Evolutionary conservation across 92 coral and sea anemone genomes (phyloP).

Genomic region (Plumapathes pennacea): DNA sequence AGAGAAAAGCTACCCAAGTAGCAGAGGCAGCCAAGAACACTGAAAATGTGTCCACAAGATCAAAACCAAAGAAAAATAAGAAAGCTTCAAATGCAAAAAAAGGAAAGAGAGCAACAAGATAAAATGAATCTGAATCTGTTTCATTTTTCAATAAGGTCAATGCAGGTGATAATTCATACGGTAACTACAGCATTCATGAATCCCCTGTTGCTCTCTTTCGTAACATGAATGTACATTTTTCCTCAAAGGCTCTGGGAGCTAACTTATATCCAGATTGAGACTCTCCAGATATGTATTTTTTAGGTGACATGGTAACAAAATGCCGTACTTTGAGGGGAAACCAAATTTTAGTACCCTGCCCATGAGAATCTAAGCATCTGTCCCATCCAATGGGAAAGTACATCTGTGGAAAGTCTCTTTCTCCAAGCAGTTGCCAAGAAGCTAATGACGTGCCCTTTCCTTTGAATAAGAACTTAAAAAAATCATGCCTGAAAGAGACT

Average conservation of each 20-base stretch:
- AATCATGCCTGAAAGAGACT: slow-evolving; percentile 18
- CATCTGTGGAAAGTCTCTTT: slow-evolving; percentile 1
- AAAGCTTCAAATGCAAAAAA: not conserved
- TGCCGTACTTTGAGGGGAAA: too few relatives aligned
- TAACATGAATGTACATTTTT: not conserved
- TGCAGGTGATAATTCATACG: not conserved
- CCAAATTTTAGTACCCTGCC: too few relatives aligned
- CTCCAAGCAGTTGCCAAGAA: slow-evolving; percentile 9
- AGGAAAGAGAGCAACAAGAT: not conserved
- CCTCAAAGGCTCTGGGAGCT: slow-evolving; percentile 5
- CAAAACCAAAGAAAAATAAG: not conserved
- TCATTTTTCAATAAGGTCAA: not conserved
- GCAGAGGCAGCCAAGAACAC: not conserved
- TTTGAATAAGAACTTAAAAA: slow-evolving; percentile 11
- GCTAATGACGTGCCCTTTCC: slow-evolving; percentile 9
- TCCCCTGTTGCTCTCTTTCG: slow-evolving; percentile 11
- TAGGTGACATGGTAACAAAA: too few relatives aligned
- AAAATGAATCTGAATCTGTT: not conserved
- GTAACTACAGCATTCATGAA: not conserved
- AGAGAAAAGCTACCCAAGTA: slow-evolving; percentile 2
- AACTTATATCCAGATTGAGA: too few relatives aligned
- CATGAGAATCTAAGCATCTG: too few relatives aligned
- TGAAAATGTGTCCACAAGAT: not conserved
- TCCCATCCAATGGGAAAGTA: slow-evolving; percentile 18
- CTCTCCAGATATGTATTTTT: too few relatives aligned